Conservation (phyloP, 1,140 invertebrate genomes). For the Zaprionus inermis region DNA sequence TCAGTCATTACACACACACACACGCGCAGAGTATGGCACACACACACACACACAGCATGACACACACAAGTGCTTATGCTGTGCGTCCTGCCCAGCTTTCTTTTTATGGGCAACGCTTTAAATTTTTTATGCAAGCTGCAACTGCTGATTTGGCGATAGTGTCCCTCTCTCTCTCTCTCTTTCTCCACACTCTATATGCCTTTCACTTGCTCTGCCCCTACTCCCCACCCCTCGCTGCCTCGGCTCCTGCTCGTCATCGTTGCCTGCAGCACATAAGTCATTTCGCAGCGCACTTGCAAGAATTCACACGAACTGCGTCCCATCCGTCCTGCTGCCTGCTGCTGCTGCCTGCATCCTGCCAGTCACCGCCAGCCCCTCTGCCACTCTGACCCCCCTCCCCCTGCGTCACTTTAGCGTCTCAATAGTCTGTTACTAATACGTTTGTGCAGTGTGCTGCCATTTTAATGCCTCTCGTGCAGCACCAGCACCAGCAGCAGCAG, state of each 20-base stretch:
- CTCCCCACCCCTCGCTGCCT: neutral
- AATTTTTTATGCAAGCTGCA: conserved; percentile 77
- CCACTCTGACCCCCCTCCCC: neutral
- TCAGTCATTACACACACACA: conserved; percentile 78
- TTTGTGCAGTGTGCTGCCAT: conserved; percentile 72
- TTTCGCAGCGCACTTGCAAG: conserved; percentile 74
- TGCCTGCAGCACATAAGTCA: conserved; percentile 77
- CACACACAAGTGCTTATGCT: conserved; percentile 71
- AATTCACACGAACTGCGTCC: conserved; percentile 65
- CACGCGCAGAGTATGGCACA: conserved; percentile 14
- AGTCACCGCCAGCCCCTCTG: conserved; percentile 1
- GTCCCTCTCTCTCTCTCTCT: conserved; percentile 37
- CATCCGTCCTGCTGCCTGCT: conserved; percentile 29
- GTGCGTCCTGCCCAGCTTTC: conserved; percentile 46
- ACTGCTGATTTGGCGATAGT: conserved; percentile 78
- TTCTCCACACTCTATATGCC: neutral
- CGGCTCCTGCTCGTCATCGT: conserved; percentile 4
- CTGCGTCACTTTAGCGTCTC: conserved; percentile 69
- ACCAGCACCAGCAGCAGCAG: conserved; percentile 17
- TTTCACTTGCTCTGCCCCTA: neutral
- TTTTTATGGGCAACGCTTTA: conserved; percentile 75
- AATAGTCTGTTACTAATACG: conserved; percentile 82
- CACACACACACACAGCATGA: conserved; percentile 17
- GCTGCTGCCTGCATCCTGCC: conserved; percentile 20
- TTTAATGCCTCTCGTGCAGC: conserved; percentile 78